Percentiles rank a stretch among this genome's conserved stretches.
phyloP scores from a whole-genome alignment of 2,888 invertebrate genomes.

The Ornithoptera alexandrae region DNA sequence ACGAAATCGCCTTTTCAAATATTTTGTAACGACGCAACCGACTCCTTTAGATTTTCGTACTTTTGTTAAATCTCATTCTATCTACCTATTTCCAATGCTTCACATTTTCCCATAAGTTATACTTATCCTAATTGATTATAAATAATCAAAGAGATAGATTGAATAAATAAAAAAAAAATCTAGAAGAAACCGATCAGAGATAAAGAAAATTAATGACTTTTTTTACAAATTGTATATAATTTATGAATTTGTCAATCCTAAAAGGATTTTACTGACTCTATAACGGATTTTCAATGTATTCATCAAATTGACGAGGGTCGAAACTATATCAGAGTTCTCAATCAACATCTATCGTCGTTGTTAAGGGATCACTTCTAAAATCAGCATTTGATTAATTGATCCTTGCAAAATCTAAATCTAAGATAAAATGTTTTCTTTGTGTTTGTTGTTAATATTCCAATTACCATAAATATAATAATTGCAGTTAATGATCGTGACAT shows the following conservation, averaged over 20 bases:
- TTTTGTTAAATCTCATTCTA: conserved; percentile 41
- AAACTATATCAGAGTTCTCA: conserved; percentile 26
- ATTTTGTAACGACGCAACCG: conserved; percentile 24
- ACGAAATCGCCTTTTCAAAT: background rate
- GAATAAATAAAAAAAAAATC: too few species aligned
- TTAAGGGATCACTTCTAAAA: conserved; percentile 23
- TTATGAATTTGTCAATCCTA: too few species aligned
- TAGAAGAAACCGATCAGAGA: too few species aligned
- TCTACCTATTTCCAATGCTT: conserved; percentile 29
- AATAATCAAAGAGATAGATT: too few species aligned
- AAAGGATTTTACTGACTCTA: background rate
- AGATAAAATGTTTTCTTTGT: background rate
- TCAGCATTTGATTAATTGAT: conserved; percentile 26
- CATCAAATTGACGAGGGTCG: conserved; percentile 54
- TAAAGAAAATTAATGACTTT: too few species aligned
- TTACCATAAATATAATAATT: too few species aligned
- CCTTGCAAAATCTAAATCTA: background rate
- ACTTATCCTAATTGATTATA: too few species aligned
- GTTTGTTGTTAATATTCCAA: too few species aligned
- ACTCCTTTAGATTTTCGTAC: conserved; percentile 63
- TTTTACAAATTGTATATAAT: too few species aligned
- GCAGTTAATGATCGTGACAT: too few species aligned
- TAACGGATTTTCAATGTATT: conserved; percentile 34
- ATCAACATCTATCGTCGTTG: conserved; percentile 35
- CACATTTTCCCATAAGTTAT: background rate